Evolutionary conservation across 1,140 invertebrate genomes (phyloP).

Genomic region (Aricia agestis): DNA sequence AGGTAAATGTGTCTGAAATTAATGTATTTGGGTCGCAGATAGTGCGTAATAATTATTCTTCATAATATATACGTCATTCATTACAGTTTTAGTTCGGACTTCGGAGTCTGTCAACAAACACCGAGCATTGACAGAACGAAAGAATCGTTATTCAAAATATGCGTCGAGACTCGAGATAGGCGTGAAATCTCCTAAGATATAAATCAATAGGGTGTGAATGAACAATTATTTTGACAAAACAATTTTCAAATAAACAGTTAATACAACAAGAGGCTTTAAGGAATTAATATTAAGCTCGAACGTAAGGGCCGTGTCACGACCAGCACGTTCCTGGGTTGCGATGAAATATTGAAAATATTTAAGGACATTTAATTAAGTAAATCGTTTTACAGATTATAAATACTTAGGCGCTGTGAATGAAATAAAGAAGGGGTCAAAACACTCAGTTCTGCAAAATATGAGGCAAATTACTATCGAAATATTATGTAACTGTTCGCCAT

Average conservation of each 20-base stretch:
- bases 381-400: background rate
- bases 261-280: background rate
- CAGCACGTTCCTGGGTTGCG: constrained; percentile 3
- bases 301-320: background rate
- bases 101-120: background rate
- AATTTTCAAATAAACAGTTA: constrained; percentile 8
- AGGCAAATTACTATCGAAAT: no score
- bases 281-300: constrained; percentile 2
- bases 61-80: no score
- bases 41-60: background rate
- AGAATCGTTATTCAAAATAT: background rate
- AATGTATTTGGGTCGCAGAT: constrained; percentile 3
- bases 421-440: no score
- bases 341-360: background rate
- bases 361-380: background rate
- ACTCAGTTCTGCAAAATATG: no score
- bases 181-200: background rate
- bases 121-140: background rate
- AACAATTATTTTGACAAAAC: constrained; percentile 4
- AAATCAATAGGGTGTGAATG: background rate
- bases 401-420: no score
- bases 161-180: background rate
- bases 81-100: background rate
- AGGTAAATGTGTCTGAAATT: constrained; percentile 17
- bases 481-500: no score